Conservation (phyloP, 1,140 invertebrate species). For the Zeugodacus cucurbitae region DNA sequence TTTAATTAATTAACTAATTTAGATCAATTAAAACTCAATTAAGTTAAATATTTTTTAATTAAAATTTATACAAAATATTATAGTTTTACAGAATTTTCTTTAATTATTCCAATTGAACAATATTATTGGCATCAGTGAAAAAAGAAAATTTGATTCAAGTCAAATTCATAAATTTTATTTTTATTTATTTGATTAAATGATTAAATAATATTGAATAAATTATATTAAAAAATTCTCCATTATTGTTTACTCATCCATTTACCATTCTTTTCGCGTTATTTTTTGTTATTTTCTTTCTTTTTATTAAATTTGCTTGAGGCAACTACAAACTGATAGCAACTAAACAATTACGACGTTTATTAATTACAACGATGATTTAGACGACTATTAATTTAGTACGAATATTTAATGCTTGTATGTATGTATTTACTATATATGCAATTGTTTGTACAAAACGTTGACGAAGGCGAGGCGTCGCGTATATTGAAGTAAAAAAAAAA, state of each 20-base stretch:
- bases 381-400: background rate
- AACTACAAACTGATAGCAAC: background rate
- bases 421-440: background rate
- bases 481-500: background rate
- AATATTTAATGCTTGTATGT: background rate
- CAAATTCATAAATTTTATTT: no score
- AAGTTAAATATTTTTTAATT: no score
- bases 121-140: background rate
- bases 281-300: background rate
- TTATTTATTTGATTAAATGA: no score
- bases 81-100: no score
- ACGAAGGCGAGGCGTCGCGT: background rate
- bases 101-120: no score
- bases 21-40: no score
- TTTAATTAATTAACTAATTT: no score
- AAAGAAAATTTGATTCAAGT: no score
- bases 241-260: background rate
- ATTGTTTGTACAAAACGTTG: background rate
- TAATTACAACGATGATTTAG: background rate
- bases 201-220: no score
- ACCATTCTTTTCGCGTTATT: background rate
- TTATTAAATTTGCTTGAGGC: background rate
- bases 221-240: no score
- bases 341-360: conserved; percentile 30
- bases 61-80: no score